phyloP scores from a whole-genome alignment of 2,113 vertebrate species.

The Eudyptes chrysolophus region DNA sequence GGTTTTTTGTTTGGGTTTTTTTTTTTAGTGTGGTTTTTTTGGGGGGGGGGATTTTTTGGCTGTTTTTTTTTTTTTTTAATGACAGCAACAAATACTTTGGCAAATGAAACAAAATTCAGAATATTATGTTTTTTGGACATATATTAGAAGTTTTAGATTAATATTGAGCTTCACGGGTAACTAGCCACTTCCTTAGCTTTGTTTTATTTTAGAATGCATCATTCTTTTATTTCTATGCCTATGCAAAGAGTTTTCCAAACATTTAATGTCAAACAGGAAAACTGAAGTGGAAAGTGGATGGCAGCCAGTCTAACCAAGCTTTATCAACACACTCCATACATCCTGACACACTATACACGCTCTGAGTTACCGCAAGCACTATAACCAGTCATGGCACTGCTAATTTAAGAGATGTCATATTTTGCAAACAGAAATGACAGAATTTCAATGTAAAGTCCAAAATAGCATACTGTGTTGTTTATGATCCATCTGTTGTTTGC shows the following conservation, averaged over 20 bases:
- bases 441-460: background rate
- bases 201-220: conserved; percentile 23
- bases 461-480: background rate
- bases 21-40: too few species aligned
- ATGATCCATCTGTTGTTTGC: background rate
- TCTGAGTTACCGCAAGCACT: background rate
- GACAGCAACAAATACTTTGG: background rate
- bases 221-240: conserved; percentile 33
- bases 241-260: conserved; percentile 37
- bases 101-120: background rate
- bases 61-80: background rate
- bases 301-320: conserved; percentile 32
- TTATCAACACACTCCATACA: conserved; percentile 33
- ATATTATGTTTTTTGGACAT: background rate
- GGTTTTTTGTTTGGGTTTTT: background rate
- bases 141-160: background rate
- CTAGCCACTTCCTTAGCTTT: conserved; percentile 34
- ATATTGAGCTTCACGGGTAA: background rate
- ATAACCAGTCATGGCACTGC: background rate
- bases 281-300: conserved; percentile 60
- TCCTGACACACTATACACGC: conserved; percentile 25
- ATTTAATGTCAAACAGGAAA: conserved; percentile 53
- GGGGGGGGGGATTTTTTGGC: too few species aligned
- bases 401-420: background rate
- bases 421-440: background rate